Percentiles rank a stretch among this genome's conserved stretches.
phyloP scores from a whole-genome alignment of 2,113 vertebrate species.

The Hypanus sabinus region DNA sequence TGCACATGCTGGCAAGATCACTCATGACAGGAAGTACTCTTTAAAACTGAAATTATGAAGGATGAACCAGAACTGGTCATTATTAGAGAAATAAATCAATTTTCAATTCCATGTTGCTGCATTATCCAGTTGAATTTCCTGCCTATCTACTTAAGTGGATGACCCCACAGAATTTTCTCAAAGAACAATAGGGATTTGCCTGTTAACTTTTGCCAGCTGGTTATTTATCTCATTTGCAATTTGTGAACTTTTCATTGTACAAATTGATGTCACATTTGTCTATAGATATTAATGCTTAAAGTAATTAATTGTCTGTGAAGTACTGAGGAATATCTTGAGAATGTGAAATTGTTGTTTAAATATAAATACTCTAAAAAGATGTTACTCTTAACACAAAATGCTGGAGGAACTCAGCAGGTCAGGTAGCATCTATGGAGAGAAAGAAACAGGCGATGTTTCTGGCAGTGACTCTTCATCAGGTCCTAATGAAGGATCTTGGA shows the following conservation, averaged over 20 bases:
- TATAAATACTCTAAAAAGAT: not conserved
- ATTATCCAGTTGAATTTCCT: not conserved
- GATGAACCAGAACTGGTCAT: no score
- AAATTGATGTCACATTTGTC: constrained; percentile 1
- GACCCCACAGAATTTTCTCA: not conserved
- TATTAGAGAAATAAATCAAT: no score
- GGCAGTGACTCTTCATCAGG: no score
- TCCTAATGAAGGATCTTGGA: no score
- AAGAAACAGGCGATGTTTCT: no score
- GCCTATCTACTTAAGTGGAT: not conserved
- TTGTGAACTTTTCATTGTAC: not conserved
- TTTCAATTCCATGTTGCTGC: no score
- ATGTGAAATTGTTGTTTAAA: not conserved
- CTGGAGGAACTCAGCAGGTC: no score
- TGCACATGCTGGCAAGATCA: no score
- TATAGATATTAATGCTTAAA: not conserved
- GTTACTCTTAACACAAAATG: no score
- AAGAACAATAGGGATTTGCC: not conserved
- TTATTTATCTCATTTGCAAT: not conserved
- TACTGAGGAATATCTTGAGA: not conserved
- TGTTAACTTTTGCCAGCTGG: not conserved
- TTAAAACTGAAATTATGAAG: no score
- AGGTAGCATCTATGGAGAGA: no score
- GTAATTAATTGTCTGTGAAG: not conserved
- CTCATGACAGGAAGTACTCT: no score